These are phyloP conservation scores for Ophion costatus DNA, from an alignment of 2,888 invertebrate species.

Conservation along the genomic window DNA sequence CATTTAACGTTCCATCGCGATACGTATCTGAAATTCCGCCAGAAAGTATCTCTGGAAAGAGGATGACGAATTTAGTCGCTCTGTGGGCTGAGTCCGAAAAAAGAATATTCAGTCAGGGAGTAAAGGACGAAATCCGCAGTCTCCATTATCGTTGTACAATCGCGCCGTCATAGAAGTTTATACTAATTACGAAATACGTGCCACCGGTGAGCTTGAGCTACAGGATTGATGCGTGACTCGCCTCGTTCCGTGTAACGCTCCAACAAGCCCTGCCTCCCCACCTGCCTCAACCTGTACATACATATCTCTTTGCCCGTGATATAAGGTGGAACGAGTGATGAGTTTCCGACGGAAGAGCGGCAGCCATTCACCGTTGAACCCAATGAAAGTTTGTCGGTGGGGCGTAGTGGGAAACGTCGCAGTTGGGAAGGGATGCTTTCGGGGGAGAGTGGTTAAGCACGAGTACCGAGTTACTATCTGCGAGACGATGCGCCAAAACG, in stretches of 20 bases:
- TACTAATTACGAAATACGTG: constrained; percentile 42
- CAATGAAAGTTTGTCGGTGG: constrained; percentile 67
- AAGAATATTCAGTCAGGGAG: not conserved
- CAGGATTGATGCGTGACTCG: constrained; percentile 48
- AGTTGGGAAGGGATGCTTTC: constrained; percentile 42
- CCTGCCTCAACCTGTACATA: not conserved
- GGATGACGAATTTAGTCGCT: not conserved
- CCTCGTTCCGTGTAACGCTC: constrained; percentile 36
- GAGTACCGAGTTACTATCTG: constrained; percentile 41
- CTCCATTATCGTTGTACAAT: constrained; percentile 8
- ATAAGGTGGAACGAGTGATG: constrained; percentile 57
- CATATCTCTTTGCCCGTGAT: constrained; percentile 32
- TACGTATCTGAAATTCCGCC: not conserved
- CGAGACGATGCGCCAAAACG: constrained; percentile 55
- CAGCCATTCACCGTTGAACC: constrained; percentile 67
- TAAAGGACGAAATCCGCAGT: not conserved
- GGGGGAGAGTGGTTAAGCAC: constrained; percentile 34
- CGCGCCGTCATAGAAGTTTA: constrained; percentile 21
- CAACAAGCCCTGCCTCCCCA: not conserved
- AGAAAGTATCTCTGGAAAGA: not conserved
- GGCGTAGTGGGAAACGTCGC: constrained; percentile 49
- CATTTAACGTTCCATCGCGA: not conserved
- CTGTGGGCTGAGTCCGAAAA: not conserved
- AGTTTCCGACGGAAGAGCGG: constrained; percentile 64
- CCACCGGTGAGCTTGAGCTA: constrained; percentile 42